A percentile compares a stretch with the other conserved stretches of the same genome.
Conservation (phyloP, 2,113 vertebrate species). For the Cranoglanis bouderius region DNA sequence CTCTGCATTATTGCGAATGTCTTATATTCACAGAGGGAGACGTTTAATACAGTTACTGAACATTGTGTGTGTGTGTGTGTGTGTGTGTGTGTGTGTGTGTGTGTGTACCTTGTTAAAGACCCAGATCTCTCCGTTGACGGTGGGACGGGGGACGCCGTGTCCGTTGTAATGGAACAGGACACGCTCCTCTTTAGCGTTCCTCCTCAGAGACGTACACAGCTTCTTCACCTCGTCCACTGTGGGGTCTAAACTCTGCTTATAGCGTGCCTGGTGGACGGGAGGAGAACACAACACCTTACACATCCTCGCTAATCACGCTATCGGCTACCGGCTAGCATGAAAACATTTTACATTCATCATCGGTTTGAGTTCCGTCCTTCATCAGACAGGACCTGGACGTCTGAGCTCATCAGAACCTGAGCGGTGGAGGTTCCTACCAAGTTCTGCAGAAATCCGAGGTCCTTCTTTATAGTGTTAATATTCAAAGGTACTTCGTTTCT, state of each 20-base stretch:
- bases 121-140: conserved; percentile 98
- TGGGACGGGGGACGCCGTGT: conserved; percentile 95
- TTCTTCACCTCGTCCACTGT: conserved; percentile 99
- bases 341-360: background rate
- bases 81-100: background rate
- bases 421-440: background rate
- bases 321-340: background rate
- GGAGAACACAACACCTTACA: background rate
- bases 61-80: conserved; percentile 11
- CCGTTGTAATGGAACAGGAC: conserved; percentile 99
- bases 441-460: background rate
- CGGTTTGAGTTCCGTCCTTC: background rate
- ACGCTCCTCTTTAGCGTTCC: conserved; percentile 96
- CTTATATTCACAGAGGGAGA: background rate
- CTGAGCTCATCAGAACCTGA: background rate
- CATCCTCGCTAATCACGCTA: background rate
- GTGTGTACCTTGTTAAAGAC: conserved; percentile 95
- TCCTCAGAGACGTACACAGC: conserved; percentile 90
- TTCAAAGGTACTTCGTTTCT: no score
- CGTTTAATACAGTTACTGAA: background rate
- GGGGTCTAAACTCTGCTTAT: conserved; percentile 97
- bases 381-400: background rate
- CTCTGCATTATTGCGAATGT: background rate
- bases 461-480: background rate
- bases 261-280: conserved; percentile 81